These are phyloP conservation scores for Drosophila teissieri DNA, from an alignment of 1,140 invertebrate species.

Conservation along the genomic window DNA sequence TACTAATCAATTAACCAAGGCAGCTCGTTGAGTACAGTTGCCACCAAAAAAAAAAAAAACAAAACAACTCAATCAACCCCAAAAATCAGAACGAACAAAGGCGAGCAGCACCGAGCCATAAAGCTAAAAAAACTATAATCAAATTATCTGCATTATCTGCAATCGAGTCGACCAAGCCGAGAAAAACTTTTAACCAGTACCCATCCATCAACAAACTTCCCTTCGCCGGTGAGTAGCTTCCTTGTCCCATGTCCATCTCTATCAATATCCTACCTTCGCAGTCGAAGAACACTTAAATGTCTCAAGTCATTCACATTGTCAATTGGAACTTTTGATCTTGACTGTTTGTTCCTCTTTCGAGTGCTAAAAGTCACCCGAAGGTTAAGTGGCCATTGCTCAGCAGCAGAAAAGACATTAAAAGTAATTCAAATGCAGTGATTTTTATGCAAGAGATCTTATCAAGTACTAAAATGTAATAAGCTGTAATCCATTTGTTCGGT, in stretches of 20 bases:
- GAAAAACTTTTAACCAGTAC: slow-evolving; percentile 18
- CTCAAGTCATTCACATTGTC: not conserved
- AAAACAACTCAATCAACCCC: slow-evolving; percentile 37
- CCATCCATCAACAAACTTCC: slow-evolving; percentile 22
- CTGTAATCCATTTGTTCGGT: too few species aligned
- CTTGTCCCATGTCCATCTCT: slow-evolving; percentile 32
- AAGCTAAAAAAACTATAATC: slow-evolving; percentile 16
- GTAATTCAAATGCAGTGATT: not conserved
- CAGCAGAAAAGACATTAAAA: not conserved
- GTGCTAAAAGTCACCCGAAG: slow-evolving; percentile 10
- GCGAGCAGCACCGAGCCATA: slow-evolving; percentile 1
- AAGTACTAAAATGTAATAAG: too few species aligned
- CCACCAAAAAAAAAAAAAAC: slow-evolving; percentile 34
- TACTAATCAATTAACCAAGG: slow-evolving; percentile 25
- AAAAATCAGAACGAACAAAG: not conserved
- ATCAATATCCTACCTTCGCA: slow-evolving; percentile 6
- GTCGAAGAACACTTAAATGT: not conserved
- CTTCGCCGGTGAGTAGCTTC: slow-evolving; percentile 31
- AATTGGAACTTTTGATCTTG: not conserved
- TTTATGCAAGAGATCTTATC: not conserved
- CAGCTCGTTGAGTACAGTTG: slow-evolving; percentile 38
- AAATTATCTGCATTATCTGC: slow-evolving; percentile 28
- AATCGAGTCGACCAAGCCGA: slow-evolving; percentile 2
- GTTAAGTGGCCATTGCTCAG: not conserved
- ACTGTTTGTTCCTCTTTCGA: not conserved